These are phyloP conservation scores for Pogoniulus pusillus DNA, from an alignment of 2,797 vertebrate genomes.

Conservation along the genomic window DNA sequence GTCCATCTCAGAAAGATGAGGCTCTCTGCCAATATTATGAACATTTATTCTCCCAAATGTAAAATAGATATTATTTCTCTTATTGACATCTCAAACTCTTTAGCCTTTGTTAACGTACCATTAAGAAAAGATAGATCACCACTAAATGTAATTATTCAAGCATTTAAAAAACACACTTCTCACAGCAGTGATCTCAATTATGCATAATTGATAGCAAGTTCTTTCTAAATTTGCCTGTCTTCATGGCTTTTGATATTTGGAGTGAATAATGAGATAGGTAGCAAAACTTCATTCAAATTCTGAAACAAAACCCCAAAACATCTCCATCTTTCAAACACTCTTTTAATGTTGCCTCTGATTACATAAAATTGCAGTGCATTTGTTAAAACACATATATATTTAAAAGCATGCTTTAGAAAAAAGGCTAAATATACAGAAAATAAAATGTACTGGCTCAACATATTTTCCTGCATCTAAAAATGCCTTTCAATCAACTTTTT, in stretches of 20 bases:
- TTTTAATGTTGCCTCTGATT: background rate
- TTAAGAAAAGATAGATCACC: background rate
- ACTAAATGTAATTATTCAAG: slow-evolving; percentile 17
- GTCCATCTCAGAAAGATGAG: slow-evolving; percentile 43
- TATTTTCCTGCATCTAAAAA: slow-evolving; percentile 59
- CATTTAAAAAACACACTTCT: background rate
- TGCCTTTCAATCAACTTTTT: slow-evolving; percentile 67
- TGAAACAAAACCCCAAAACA: background rate
- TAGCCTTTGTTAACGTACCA: background rate
- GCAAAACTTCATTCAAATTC: too few species aligned
- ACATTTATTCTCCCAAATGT: slow-evolving; percentile 40
- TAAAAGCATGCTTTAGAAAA: slow-evolving; percentile 6
- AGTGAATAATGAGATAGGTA: background rate
- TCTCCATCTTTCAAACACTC: background rate
- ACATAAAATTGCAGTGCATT: background rate
- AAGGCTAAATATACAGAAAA: slow-evolving; percentile 28
- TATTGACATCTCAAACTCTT: background rate
- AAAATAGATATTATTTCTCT: background rate
- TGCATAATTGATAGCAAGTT: background rate
- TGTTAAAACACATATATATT: background rate
- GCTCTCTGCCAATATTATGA: slow-evolving; percentile 19
- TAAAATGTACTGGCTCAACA: slow-evolving; percentile 45
- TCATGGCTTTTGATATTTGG: background rate
- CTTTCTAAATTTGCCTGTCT: background rate
- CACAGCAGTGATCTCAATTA: background rate